These are phyloP conservation scores for Megamerina dolium DNA, from an alignment of 2,888 invertebrate species.

Conservation along the genomic window DNA sequence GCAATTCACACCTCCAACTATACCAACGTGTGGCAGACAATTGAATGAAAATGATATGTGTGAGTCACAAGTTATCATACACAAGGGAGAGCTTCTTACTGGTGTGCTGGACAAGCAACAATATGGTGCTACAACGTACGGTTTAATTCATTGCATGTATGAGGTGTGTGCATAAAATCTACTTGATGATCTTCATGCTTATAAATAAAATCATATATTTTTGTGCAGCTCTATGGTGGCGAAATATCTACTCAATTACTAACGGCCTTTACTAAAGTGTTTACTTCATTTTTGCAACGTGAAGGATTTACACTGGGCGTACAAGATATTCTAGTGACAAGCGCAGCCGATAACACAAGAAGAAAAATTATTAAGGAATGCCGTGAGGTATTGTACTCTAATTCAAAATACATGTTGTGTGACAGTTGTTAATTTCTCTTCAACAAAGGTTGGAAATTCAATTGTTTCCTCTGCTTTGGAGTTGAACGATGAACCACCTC, in stretches of 20 bases:
- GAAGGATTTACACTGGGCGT: constrained; percentile 94
- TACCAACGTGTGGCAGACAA: constrained; percentile 42
- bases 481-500: constrained; percentile 55
- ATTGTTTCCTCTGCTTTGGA: constrained; percentile 68
- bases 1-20: no score
- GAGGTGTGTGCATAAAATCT: constrained; percentile 53
- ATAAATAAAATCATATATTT: background rate
- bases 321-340: constrained; percentile 81
- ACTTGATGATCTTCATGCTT: background rate
- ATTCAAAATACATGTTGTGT: background rate
- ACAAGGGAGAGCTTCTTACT: constrained; percentile 78
- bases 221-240: constrained; percentile 76
- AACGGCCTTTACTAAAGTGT: constrained; percentile 86
- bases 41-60: constrained; percentile 54
- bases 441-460: constrained; percentile 53
- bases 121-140: constrained; percentile 91
- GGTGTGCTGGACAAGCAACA: constrained; percentile 92
- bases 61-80: constrained; percentile 86
- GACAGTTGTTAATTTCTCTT: background rate
- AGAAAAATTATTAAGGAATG: constrained; percentile 62
- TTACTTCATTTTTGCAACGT: constrained; percentile 82
- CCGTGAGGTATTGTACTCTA: constrained; percentile 39
- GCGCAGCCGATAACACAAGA: constrained; percentile 67
- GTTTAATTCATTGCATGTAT: constrained; percentile 90
- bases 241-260: constrained; percentile 72